A percentile compares a stretch with the other conserved stretches of the same genome.
Evolutionary conservation across 2,113 vertebrate genomes (phyloP).

Genomic region (Callospermophilus lateralis): DNA sequence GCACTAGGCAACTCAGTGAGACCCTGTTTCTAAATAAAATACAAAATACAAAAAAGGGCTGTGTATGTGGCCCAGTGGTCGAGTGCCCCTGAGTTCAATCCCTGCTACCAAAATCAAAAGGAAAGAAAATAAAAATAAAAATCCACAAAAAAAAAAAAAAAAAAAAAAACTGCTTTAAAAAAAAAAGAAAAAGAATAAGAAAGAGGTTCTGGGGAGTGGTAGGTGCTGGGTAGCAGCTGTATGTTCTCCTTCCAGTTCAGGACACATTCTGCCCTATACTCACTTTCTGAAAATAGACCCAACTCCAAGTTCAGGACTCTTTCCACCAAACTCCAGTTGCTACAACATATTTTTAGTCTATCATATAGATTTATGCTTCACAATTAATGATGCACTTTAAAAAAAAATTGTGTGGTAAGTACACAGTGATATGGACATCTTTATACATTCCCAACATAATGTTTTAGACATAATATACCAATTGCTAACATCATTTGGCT

Average conservation of each 20-base stretch:
- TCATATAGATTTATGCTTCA: neutral
- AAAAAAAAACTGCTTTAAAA: too few relatives aligned
- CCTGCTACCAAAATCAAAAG: too few relatives aligned
- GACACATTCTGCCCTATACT: slow-evolving; percentile 15
- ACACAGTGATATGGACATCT: neutral
- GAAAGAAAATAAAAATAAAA: too few relatives aligned
- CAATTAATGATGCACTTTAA: neutral
- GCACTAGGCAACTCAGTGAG: too few relatives aligned
- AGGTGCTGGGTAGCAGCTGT: neutral
- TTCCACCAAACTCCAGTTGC: slow-evolving; percentile 20
- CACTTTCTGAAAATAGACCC: slow-evolving; percentile 54
- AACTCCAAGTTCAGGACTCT: neutral
- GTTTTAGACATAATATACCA: neutral
- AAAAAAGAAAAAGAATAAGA: too few relatives aligned
- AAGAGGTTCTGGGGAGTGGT: too few relatives aligned
- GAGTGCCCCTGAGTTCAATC: too few relatives aligned
- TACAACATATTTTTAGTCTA: slow-evolving; percentile 26
- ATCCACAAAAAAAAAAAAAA: too few relatives aligned
- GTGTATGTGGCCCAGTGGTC: too few relatives aligned
- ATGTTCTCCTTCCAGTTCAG: neutral
- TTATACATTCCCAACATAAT: neutral
- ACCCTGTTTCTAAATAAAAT: too few relatives aligned
- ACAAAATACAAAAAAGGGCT: too few relatives aligned
- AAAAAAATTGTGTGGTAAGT: neutral
- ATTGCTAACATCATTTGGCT: neutral